A percentile compares a stretch with the other conserved stretches of the same genome.
Conservation (phyloP, 92 coral and sea anemone species). For the Phenganax marumi region DNA sequence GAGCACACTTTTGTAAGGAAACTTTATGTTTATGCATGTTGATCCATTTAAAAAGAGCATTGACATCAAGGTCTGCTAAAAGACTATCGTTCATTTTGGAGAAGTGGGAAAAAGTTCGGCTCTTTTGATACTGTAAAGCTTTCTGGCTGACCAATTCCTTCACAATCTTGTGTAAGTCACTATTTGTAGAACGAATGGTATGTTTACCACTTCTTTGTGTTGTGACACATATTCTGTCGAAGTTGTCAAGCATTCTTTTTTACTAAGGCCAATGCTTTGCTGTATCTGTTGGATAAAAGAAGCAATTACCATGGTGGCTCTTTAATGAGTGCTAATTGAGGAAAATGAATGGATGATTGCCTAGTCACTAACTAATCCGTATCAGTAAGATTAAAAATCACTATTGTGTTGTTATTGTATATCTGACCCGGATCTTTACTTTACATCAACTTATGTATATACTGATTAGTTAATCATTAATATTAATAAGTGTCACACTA, state of each 20-base stretch:
- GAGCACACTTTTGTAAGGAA: constrained; percentile 15
- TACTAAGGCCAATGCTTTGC: not conserved
- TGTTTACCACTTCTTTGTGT: constrained; percentile 13
- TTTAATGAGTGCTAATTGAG: too few species aligned
- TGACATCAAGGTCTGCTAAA: constrained; percentile 1
- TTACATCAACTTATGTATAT: too few species aligned
- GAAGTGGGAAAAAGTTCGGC: not conserved
- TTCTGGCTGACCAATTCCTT: not conserved
- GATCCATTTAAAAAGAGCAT: not conserved
- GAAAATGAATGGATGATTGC: too few species aligned
- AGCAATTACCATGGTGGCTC: too few species aligned
- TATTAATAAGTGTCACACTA: too few species aligned
- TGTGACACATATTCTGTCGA: not conserved
- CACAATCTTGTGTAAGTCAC: not conserved
- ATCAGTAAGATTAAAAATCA: too few species aligned
- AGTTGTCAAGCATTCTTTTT: constrained; percentile 10
- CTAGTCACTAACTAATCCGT: too few species aligned
- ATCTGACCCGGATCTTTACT: too few species aligned
- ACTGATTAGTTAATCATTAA: too few species aligned
- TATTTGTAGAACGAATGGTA: constrained; percentile 1
- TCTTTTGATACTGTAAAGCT: not conserved
- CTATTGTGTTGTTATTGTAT: too few species aligned
- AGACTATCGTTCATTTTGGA: constrained; percentile 6
- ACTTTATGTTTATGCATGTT: not conserved
- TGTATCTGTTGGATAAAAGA: too few species aligned